Conservation (phyloP, 2,888 invertebrate genomes). For the Lithodes maja region DNA sequence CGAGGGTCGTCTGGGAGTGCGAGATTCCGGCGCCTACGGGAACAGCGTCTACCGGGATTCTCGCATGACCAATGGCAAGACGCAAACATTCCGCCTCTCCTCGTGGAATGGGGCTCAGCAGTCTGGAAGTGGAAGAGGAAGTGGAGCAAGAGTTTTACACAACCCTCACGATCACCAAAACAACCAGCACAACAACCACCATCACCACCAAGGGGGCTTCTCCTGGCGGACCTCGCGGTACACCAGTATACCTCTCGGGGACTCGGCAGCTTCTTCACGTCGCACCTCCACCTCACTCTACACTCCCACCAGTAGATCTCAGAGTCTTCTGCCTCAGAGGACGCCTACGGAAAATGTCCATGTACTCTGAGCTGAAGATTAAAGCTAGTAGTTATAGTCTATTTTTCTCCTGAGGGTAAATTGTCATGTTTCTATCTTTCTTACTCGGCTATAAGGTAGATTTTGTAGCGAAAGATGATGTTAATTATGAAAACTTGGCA, state of each 20-base stretch:
- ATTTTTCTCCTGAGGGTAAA: not conserved
- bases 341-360: slow-evolving; percentile 37
- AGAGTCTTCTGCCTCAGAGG: slow-evolving; percentile 16
- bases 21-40: slow-evolving; percentile 39
- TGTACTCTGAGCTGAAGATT: slow-evolving; percentile 21
- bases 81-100: slow-evolving; percentile 38
- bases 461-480: too few relatives aligned
- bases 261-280: slow-evolving; percentile 11
- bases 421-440: too few relatives aligned
- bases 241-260: slow-evolving; percentile 42
- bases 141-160: not conserved
- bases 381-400: not conserved
- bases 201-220: slow-evolving; percentile 19
- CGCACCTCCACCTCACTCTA: slow-evolving; percentile 23
- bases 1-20: not conserved
- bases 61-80: slow-evolving; percentile 45
- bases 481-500: too few relatives aligned
- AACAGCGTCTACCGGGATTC: slow-evolving; percentile 61
- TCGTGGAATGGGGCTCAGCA: slow-evolving; percentile 45
- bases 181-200: slow-evolving; percentile 12
- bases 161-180: not conserved
- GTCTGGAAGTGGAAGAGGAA: not conserved
- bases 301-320: not conserved
- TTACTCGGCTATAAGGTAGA: too few relatives aligned
- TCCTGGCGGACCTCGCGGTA: slow-evolving; percentile 41